Percentiles rank a stretch among this genome's conserved stretches.
Conservation (phyloP, 2,888 invertebrate genomes). For the Platycnemis pennipes region DNA sequence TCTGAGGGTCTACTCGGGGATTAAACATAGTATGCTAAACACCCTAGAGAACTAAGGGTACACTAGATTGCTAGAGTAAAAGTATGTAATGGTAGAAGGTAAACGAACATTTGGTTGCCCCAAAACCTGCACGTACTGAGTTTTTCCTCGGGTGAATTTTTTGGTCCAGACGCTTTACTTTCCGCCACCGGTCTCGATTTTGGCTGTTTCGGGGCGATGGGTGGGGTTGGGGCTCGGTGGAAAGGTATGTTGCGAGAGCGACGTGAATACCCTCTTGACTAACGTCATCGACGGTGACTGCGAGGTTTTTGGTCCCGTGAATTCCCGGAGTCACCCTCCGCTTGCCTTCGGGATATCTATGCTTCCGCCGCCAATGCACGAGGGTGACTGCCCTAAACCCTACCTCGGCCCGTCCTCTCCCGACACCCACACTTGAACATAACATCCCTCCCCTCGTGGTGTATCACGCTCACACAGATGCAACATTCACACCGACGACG, state of each 20-base stretch:
- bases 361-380: conserved; percentile 1
- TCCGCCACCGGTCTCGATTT: background rate
- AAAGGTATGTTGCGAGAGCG: background rate
- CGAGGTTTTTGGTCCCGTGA: background rate
- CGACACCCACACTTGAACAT: background rate
- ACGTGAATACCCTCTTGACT: background rate
- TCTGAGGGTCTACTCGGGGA: too few relatives aligned
- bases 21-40: too few relatives aligned
- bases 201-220: background rate
- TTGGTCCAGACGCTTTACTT: background rate
- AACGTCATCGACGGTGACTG: background rate
- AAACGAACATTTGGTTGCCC: too few relatives aligned
- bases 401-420: background rate
- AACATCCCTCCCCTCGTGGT: too few relatives aligned
- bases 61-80: too few relatives aligned
- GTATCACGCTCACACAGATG: too few relatives aligned
- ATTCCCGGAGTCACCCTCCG: background rate
- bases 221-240: background rate
- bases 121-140: too few relatives aligned
- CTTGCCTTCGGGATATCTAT: background rate
- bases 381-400: background rate
- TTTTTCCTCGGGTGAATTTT: background rate
- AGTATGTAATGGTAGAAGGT: too few relatives aligned
- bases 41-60: too few relatives aligned
- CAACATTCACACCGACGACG: too few relatives aligned